Evolutionary conservation across 2,797 vertebrate species (phyloP).

Genomic region (Pangasius macronema): DNA sequence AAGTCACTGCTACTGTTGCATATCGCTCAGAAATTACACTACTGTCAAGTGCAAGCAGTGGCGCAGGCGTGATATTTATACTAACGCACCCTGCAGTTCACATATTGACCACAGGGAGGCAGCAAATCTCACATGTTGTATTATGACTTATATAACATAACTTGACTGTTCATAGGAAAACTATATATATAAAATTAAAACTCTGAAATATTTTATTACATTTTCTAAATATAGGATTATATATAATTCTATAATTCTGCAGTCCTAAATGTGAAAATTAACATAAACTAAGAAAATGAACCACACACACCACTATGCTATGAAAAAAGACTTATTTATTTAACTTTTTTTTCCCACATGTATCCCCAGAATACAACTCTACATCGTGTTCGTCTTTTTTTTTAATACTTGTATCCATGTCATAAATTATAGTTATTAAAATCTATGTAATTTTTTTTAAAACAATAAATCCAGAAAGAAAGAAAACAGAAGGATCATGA

Average conservation of each 20-base stretch:
- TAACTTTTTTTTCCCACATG: slow-evolving; percentile 79
- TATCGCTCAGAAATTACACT: not conserved
- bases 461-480: slow-evolving; percentile 74
- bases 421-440: slow-evolving; percentile 84
- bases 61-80: not conserved
- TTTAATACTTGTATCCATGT: slow-evolving; percentile 70
- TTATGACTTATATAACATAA: not conserved
- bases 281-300: not conserved
- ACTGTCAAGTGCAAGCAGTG: not conserved
- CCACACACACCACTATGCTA: slow-evolving; percentile 37
- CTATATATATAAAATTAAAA: not conserved
- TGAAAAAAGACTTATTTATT: slow-evolving; percentile 82
- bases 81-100: not conserved
- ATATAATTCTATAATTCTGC: not conserved
- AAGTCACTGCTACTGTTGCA: not conserved
- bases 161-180: not conserved
- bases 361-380: slow-evolving; percentile 76
- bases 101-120: slow-evolving; percentile 3
- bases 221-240: not conserved
- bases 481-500: slow-evolving; percentile 65
- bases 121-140: not conserved
- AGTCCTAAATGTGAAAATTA: not conserved
- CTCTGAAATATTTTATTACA: not conserved
- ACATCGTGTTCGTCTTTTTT: slow-evolving; percentile 70
- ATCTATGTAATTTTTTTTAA: slow-evolving; percentile 70